phyloP scores from a whole-genome alignment of 2,113 vertebrate genomes.

The Coreoperca whiteheadi region DNA sequence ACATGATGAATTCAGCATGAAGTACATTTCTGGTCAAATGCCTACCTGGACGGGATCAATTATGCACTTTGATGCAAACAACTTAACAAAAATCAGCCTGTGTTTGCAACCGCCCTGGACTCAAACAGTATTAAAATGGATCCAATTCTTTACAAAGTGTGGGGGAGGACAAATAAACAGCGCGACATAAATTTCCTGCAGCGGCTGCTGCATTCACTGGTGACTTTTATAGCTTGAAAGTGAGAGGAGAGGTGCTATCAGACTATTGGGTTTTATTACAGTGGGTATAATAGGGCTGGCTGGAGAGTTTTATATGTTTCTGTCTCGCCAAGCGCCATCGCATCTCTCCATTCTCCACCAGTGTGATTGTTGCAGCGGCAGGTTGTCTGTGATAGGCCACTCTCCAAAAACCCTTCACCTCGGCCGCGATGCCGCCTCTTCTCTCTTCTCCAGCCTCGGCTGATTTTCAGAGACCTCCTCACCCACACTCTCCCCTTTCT shows the following conservation, averaged over 20 bases:
- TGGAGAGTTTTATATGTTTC: slow-evolving; percentile 80
- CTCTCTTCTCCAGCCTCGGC: slow-evolving; percentile 60
- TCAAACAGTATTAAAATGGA: slow-evolving; percentile 63
- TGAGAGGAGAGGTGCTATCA: slow-evolving; percentile 78
- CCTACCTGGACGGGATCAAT: too few relatives aligned
- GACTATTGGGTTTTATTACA: slow-evolving; percentile 83
- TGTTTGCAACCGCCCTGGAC: slow-evolving; percentile 27
- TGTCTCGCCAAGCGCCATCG: slow-evolving; percentile 69
- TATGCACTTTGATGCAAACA: too few relatives aligned
- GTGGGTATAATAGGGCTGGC: slow-evolving; percentile 79
- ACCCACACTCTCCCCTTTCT: slow-evolving; percentile 31
- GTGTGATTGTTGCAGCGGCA: slow-evolving; percentile 76
- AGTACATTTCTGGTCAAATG: too few relatives aligned
- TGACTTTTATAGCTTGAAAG: slow-evolving; percentile 82
- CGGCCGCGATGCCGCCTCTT: slow-evolving; percentile 55
- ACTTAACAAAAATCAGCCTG: slow-evolving; percentile 34
- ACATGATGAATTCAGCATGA: too few relatives aligned
- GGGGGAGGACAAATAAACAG: slow-evolving; percentile 79
- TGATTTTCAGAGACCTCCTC: slow-evolving; percentile 58
- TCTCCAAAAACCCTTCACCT: slow-evolving; percentile 77
- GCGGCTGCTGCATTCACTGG: slow-evolving; percentile 67
- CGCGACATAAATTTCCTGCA: slow-evolving; percentile 76
- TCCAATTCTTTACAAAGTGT: slow-evolving; percentile 67
- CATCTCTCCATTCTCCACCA: slow-evolving; percentile 69
- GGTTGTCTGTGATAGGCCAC: slow-evolving; percentile 74